Percentiles rank a stretch among this genome's conserved stretches.
Evolutionary conservation across 2,797 vertebrate species (phyloP).

Genomic region (Dromococcyx pavoninus): DNA sequence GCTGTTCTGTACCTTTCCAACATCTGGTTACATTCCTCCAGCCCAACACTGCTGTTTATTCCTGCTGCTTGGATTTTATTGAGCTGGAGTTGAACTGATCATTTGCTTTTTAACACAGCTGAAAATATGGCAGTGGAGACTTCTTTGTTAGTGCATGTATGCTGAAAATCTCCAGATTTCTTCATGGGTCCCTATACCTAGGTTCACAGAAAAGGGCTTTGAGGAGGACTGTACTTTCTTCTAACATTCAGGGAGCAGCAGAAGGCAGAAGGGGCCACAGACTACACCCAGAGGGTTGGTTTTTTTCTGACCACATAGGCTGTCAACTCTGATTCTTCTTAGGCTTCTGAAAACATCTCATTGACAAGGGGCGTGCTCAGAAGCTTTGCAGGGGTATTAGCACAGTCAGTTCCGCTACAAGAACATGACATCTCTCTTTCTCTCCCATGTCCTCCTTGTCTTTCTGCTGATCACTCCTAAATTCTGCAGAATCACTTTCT

Average conservation of each 20-base stretch:
- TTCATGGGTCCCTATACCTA: background rate
- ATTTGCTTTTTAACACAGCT: background rate
- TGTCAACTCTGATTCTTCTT: background rate
- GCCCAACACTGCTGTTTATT: background rate
- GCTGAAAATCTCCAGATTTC: background rate
- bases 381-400: background rate
- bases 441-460: slow-evolving; percentile 26
- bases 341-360: slow-evolving; percentile 32
- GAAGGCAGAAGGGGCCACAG: background rate
- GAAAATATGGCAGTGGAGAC: background rate
- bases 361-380: slow-evolving; percentile 1
- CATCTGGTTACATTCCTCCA: background rate
- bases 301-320: background rate
- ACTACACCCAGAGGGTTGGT: background rate
- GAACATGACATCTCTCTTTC: slow-evolving; percentile 42
- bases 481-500: slow-evolving; percentile 27
- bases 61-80: background rate
- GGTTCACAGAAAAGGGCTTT: background rate
- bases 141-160: background rate
- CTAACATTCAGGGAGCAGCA: background rate
- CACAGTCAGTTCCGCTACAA: slow-evolving; percentile 25
- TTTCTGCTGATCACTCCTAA: slow-evolving; percentile 15
- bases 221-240: background rate
- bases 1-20: background rate
- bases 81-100: background rate